Evolutionary conservation across 1,140 invertebrate species (phyloP), one percentile per base, ranked within the genome.

Genomic region (Steinernema khuongi): DNA sequence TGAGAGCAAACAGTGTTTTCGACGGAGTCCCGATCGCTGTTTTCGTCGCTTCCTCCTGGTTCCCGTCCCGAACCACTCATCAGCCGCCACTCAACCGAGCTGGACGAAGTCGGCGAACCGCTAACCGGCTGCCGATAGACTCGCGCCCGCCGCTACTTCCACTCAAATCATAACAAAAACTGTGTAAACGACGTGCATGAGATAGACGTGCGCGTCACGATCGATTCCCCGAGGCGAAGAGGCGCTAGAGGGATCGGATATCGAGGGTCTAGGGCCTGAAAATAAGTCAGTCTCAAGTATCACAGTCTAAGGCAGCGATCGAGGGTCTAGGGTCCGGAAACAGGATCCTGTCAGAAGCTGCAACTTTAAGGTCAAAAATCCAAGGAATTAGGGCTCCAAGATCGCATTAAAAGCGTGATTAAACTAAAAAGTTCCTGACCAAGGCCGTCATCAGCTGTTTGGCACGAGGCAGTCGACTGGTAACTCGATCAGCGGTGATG

Each of bases 81-180:
- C 50, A 7, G 36, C n/a, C 36, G 36, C n/a, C 36, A n/a, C 7
- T 41, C 36, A n/a, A 41, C n/a, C 36, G 36, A 41, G 36, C 36
- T 41, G 36, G 7, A n/a, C 7, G 36, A 41, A 41, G 36, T 41
- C 36, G 36, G n/a, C 7, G 36, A 41, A 41, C 50, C 50, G 11
- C 50, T 26, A 60, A 60, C 50, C 50, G 50, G 50, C 50, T 60
- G 50, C 50, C 7, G 36, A 41, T 41, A 41, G 36, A 41, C 36
- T 11, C 36, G 36, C 36, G n/a, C 7, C 36, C 7, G 36, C n/a
- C 36, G n/a, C 22, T 26, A 60, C 50, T 60, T 60, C 26, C 50
- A 60, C 50, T 60, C 50, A 60, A 60, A 60, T 60, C 50, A 60
- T 60, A 60, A 60, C 50, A 60, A 60, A 60, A 60, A 60, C 50